Percentiles rank a stretch among this genome's conserved stretches.
Evolutionary conservation across 64 coral and sea anemone genomes (phyloP).

Genomic region (Montipora cactus): DNA sequence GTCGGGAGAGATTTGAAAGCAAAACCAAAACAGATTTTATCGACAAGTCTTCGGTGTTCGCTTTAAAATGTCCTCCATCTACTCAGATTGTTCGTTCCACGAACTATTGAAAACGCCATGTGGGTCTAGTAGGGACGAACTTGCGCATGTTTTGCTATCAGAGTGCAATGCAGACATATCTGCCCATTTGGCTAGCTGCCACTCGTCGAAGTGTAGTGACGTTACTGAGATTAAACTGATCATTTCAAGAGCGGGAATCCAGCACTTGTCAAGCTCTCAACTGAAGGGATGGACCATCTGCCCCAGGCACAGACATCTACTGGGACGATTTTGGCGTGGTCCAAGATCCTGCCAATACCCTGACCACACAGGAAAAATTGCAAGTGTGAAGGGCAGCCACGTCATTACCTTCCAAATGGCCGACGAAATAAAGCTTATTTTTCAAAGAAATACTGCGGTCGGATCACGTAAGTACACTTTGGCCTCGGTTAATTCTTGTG

Average conservation of each 20-base stretch:
- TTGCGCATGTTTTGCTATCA: neutral
- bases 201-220: slow-evolving; percentile 68
- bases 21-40: no score
- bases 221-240: slow-evolving; percentile 59
- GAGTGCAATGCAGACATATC: slow-evolving; percentile 56
- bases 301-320: slow-evolving; percentile 50
- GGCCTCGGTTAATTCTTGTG: no score
- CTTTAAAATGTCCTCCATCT: no score
- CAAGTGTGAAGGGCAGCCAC: slow-evolving; percentile 38
- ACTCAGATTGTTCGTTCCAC: no score
- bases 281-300: slow-evolving; percentile 31
- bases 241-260: slow-evolving; percentile 56
- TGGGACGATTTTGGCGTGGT: slow-evolving; percentile 62
- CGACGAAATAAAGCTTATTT: slow-evolving; percentile 51
- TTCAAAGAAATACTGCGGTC: slow-evolving; percentile 48
- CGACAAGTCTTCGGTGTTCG: no score
- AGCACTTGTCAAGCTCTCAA: slow-evolving; percentile 9
- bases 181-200: slow-evolving; percentile 46
- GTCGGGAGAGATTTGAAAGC: no score
- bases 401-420: slow-evolving; percentile 49
- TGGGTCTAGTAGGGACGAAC: no score
- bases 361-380: slow-evolving; percentile 52
- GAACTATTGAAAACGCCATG: no score
- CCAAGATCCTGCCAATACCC: slow-evolving; percentile 64
- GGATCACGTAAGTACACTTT: slow-evolving; percentile 63